Percentiles rank a stretch among this genome's conserved stretches.
These are phyloP conservation scores for Drosophila helvetica DNA, from an alignment of 2,888 invertebrate species.

Conservation along the genomic window DNA sequence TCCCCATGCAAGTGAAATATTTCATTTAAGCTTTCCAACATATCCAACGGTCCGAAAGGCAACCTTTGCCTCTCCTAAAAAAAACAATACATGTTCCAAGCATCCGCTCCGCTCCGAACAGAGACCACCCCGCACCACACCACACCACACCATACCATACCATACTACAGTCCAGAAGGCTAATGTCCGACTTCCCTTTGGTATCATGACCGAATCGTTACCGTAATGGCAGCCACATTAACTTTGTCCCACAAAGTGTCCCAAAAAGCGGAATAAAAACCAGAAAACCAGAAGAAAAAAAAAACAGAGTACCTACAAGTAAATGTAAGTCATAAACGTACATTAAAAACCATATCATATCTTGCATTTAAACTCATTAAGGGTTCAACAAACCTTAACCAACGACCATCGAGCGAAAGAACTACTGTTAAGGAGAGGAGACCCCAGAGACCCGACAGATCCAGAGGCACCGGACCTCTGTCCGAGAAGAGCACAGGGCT, in stretches of 20 bases:
- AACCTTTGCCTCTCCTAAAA: slow-evolving; percentile 11
- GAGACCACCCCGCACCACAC: not conserved
- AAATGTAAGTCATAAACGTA: slow-evolving; percentile 35
- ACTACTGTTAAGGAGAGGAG: slow-evolving; percentile 54
- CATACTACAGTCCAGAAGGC: not conserved
- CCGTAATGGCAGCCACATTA: slow-evolving; percentile 43
- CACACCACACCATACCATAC: not conserved
- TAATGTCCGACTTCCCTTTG: slow-evolving; percentile 44
- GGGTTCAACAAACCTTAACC: slow-evolving; percentile 69
- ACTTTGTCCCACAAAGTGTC: slow-evolving; percentile 49
- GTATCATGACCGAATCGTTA: slow-evolving; percentile 40
- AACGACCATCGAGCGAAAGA: slow-evolving; percentile 51
- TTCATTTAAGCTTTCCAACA: slow-evolving; percentile 9
- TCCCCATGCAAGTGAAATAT: not conserved
- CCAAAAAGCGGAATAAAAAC: slow-evolving; percentile 22
- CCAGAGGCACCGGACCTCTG: not conserved
- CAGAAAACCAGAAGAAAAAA: slow-evolving; percentile 10
- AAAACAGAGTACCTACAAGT: not conserved
- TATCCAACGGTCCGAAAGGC: slow-evolving; percentile 4
- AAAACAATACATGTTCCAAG: slow-evolving; percentile 11
- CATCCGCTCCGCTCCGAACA: slow-evolving; percentile 27
- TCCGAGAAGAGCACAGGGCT: not conserved
- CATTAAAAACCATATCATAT: slow-evolving; percentile 65
- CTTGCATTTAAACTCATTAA: slow-evolving; percentile 69
- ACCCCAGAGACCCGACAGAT: slow-evolving; percentile 3